Conservation (phyloP, 2,113 vertebrate species). For the Pithys albifrons region DNA sequence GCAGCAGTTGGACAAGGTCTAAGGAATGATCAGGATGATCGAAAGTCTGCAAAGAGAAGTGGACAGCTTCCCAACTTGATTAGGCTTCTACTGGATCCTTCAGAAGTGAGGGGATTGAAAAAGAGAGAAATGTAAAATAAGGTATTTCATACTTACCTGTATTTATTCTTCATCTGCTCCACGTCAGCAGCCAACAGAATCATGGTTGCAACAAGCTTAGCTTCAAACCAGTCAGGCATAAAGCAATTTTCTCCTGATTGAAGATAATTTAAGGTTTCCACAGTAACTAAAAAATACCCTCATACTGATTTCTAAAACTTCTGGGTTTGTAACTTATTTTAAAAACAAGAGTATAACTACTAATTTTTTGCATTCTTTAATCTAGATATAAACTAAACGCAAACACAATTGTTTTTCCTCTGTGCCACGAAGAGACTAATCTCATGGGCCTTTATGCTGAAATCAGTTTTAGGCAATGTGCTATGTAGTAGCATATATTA, state of each 20-base stretch:
- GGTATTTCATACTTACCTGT: constrained; percentile 58
- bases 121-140: constrained; percentile 32
- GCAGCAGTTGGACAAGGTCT: not conserved
- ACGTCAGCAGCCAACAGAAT: constrained; percentile 83
- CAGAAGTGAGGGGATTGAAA: not conserved
- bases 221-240: constrained; percentile 84
- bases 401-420: not conserved
- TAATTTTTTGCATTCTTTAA: not conserved
- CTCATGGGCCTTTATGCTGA: not conserved
- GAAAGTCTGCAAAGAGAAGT: not conserved
- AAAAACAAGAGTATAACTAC: not conserved
- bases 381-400: not conserved
- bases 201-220: constrained; percentile 83
- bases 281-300: not conserved
- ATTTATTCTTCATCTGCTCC: constrained; percentile 61
- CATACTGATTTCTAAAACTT: not conserved
- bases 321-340: not conserved
- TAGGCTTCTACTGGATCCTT: not conserved
- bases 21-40: not conserved
- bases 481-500: not conserved
- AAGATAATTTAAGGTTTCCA: constrained; percentile 54
- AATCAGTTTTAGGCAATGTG: not conserved
- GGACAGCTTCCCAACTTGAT: not conserved
- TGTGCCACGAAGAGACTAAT: not conserved
- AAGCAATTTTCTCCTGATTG: constrained; percentile 75